Conservation (phyloP, 1,140 invertebrate genomes). For the Tachypleus tridentatus region DNA sequence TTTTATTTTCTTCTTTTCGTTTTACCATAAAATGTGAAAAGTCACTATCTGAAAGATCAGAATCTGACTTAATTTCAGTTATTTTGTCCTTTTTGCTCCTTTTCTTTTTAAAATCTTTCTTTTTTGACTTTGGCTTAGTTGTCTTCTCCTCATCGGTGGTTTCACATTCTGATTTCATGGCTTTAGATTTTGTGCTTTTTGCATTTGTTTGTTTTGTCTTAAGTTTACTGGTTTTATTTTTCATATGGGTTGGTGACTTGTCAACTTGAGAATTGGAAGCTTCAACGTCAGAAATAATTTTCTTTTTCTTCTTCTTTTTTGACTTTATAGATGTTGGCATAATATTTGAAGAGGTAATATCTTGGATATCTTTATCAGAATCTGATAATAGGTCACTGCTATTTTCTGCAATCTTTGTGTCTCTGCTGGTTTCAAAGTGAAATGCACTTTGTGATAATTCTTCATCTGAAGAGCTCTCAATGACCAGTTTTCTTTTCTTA, state of each 20-base stretch:
- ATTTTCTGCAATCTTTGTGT: not conserved
- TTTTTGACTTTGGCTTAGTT: constrained; percentile 18
- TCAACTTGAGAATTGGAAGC: constrained; percentile 12
- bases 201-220: too few species aligned
- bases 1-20: constrained; percentile 3
- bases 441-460: not conserved
- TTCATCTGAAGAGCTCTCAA: constrained; percentile 20
- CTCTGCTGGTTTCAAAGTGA: not conserved
- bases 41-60: constrained; percentile 14
- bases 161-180: constrained; percentile 18
- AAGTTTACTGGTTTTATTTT: too few species aligned
- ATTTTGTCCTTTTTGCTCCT: constrained; percentile 19
- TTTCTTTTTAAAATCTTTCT: constrained; percentile 24
- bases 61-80: constrained; percentile 9
- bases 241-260: too few species aligned
- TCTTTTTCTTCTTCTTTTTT: constrained; percentile 25
- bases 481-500: constrained; percentile 19
- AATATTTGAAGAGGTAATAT: too few species aligned
- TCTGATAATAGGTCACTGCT: too few species aligned
- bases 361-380: too few species aligned
- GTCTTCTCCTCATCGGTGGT: constrained; percentile 13
- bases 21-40: not conserved
- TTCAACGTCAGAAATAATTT: constrained; percentile 32
- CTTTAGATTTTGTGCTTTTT: not conserved
- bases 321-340: not conserved